phyloP scores from a whole-genome alignment of 2,888 invertebrate species.

The Cheilosia grossa region DNA sequence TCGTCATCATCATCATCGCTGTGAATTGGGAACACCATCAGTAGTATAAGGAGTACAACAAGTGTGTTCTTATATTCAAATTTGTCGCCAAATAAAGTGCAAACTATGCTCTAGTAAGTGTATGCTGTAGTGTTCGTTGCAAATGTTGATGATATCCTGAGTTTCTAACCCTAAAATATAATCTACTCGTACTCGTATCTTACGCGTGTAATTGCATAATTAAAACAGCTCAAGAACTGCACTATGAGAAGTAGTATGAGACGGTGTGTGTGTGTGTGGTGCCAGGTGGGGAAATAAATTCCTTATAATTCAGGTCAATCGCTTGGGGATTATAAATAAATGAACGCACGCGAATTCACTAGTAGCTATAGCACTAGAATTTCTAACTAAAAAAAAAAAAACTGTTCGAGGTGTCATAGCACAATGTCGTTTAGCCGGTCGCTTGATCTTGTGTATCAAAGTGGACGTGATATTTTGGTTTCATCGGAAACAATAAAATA shows the following conservation, averaged over 20 bases:
- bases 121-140: not conserved
- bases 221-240: constrained; percentile 25
- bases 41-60: constrained; percentile 38
- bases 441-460: constrained; percentile 13
- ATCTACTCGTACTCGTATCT: not conserved
- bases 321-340: constrained; percentile 55
- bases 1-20: not conserved
- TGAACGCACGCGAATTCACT: constrained; percentile 19
- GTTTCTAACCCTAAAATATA: constrained; percentile 44
- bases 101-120: constrained; percentile 71
- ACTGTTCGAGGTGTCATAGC: not conserved
- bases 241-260: constrained; percentile 64
- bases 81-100: not conserved
- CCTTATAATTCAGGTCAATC: constrained; percentile 59
- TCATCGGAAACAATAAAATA: not conserved
- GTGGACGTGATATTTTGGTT: not conserved
- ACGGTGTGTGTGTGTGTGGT: constrained; percentile 59
- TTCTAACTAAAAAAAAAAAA: not conserved
- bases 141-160: constrained; percentile 29
- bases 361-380: constrained; percentile 19
- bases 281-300: constrained; percentile 18
- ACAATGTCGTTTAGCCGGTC: not conserved
- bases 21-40: constrained; percentile 37
- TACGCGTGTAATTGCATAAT: constrained; percentile 68
- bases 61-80: constrained; percentile 30